phyloP scores from a whole-genome alignment of 2,113 vertebrate species.

The Lamprologus lemairii region DNA sequence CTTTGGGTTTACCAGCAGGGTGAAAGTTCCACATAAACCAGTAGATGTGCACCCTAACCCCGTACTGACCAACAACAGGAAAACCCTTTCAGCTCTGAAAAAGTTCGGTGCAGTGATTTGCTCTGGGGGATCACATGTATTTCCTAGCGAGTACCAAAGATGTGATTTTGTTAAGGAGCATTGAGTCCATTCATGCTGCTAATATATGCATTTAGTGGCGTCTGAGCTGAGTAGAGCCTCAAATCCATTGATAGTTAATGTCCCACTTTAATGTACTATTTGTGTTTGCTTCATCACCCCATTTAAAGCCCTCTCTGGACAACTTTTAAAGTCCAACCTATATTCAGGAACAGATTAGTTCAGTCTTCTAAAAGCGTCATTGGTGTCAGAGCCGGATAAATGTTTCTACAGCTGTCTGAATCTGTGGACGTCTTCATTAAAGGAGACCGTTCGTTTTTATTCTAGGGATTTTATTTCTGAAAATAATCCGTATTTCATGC shows the following conservation, averaged over 20 bases:
- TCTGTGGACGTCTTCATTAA: neutral
- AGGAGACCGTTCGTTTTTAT: neutral
- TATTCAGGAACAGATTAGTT: slow-evolving; percentile 36
- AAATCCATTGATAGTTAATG: neutral
- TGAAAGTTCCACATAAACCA: neutral
- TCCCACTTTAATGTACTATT: slow-evolving; percentile 24
- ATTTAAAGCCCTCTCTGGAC: neutral
- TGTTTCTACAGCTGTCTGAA: neutral
- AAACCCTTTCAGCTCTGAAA: neutral
- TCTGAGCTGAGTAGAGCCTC: neutral
- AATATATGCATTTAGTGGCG: neutral
- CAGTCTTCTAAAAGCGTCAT: neutral
- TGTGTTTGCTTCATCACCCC: slow-evolving; percentile 8
- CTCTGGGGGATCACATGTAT: neutral
- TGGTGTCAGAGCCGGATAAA: neutral
- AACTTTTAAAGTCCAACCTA: neutral
- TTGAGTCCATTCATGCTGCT: neutral
- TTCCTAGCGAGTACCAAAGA: too few species aligned
- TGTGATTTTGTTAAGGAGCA: fast-evolving
- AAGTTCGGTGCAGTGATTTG: fast-evolving
- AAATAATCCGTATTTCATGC: neutral
- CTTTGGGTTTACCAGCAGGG: neutral
- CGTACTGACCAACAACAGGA: fast-evolving
- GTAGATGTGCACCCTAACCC: neutral
- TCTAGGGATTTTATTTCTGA: neutral